These are phyloP conservation scores for Liasis olivaceus DNA, from an alignment of 2,797 vertebrate species.

Conservation along the genomic window DNA sequence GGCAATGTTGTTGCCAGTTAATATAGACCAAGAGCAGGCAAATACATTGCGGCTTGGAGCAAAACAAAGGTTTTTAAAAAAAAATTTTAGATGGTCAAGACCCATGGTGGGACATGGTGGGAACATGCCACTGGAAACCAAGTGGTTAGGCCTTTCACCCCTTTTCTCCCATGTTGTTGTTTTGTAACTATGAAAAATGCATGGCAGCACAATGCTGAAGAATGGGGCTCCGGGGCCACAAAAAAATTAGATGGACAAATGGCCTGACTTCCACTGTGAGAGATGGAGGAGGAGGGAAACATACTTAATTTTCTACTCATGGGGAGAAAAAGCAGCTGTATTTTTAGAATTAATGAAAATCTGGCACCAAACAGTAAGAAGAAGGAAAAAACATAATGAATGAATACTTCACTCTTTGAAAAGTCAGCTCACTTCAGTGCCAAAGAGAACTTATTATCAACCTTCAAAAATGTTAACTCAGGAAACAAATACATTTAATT, in stretches of 20 bases:
- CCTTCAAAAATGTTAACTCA: constrained; percentile 8
- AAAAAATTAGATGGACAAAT: background rate
- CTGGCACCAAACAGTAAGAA: constrained; percentile 11
- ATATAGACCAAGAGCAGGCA: background rate
- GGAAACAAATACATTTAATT: constrained; percentile 22
- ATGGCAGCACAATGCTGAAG: background rate
- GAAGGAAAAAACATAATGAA: background rate
- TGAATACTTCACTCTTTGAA: background rate
- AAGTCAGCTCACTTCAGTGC: constrained; percentile 14
- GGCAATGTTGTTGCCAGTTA: background rate
- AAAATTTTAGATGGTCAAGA: background rate
- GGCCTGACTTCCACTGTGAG: background rate
- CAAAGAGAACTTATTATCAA: constrained; percentile 17
- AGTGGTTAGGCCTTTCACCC: background rate
- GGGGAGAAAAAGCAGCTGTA: background rate
- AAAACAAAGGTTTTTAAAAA: background rate
- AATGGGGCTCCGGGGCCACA: background rate
- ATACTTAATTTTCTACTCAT: background rate
- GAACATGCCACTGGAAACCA: background rate
- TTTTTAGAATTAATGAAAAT: background rate
- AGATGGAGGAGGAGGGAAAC: background rate
- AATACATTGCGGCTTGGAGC: background rate
- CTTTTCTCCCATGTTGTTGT: background rate
- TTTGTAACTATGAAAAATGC: background rate
- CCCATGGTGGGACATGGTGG: background rate